These are phyloP conservation scores for Euleptes europaea DNA, from an alignment of 2,113 vertebrate genomes.

Conservation along the genomic window DNA sequence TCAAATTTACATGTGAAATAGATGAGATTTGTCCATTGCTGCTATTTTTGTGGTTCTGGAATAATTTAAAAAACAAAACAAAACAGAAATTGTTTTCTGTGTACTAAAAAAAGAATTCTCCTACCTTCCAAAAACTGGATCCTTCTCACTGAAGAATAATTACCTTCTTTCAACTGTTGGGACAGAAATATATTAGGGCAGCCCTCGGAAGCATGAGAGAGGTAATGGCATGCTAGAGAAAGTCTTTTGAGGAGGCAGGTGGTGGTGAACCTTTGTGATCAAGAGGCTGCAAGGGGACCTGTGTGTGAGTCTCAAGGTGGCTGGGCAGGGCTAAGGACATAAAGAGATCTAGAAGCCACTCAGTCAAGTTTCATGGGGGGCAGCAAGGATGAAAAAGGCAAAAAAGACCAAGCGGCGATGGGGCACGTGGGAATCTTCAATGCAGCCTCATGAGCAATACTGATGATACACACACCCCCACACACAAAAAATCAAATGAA, in stretches of 20 bases:
- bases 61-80: neutral
- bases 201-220: neutral
- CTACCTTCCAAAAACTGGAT: neutral
- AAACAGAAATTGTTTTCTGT: neutral
- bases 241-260: slow-evolving; percentile 1
- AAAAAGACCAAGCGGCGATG: neutral
- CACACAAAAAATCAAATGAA: neutral
- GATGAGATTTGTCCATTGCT: neutral
- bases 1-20: neutral
- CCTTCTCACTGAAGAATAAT: neutral
- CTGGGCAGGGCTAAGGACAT: neutral
- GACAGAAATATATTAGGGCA: neutral
- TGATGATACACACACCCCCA: too few relatives aligned
- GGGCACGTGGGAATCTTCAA: neutral
- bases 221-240: slow-evolving; percentile 6
- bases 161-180: neutral
- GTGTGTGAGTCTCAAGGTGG: rapidly evolving
- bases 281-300: neutral
- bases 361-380: neutral
- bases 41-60: neutral
- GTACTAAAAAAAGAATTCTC: neutral
- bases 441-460: neutral
- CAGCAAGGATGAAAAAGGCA: neutral
- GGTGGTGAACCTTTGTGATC: neutral
- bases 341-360: neutral